Percentiles rank a stretch among this genome's conserved stretches.
These are phyloP conservation scores for Mnemiopsis leidyi DNA, from an alignment of 37 sponge, comb jelly and placozoan species.

Conservation along the genomic window DNA sequence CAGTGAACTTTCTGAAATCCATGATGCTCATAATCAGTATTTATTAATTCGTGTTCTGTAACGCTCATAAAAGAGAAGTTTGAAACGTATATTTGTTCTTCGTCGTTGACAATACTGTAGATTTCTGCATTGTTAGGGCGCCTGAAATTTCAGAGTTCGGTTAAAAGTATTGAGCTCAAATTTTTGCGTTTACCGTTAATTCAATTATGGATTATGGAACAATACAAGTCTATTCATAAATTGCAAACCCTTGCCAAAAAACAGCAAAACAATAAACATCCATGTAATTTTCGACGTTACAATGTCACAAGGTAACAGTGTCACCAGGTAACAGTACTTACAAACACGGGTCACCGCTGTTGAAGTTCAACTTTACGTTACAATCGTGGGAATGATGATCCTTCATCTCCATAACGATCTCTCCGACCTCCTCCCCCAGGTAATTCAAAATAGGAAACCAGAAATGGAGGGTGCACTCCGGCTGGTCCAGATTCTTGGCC, in stretches of 20 bases:
- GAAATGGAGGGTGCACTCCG: conserved; percentile 12
- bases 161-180: too few relatives aligned
- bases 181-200: too few relatives aligned
- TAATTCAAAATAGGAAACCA: not conserved
- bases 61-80: conserved; percentile 9
- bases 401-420: conserved; percentile 50
- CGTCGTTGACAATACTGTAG: not conserved
- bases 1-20: not conserved
- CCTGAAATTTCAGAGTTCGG: not conserved
- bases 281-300: too few relatives aligned
- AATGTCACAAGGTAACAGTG: too few relatives aligned
- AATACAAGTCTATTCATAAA: too few relatives aligned
- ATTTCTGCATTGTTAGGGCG: not conserved
- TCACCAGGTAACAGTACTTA: too few relatives aligned
- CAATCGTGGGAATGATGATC: conserved; percentile 48
- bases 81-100: not conserved
- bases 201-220: too few relatives aligned
- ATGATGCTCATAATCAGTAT: not conserved
- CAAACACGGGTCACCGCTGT: not conserved
- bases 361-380: conserved; percentile 23
- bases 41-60: not conserved
- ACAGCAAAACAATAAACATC: too few relatives aligned
- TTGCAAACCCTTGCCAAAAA: too few relatives aligned
- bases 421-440: not conserved
- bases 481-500: conserved; percentile 4